Evolutionary conservation across 2,797 vertebrate genomes (phyloP).

Genomic region (Melanotaenia boesemani): DNA sequence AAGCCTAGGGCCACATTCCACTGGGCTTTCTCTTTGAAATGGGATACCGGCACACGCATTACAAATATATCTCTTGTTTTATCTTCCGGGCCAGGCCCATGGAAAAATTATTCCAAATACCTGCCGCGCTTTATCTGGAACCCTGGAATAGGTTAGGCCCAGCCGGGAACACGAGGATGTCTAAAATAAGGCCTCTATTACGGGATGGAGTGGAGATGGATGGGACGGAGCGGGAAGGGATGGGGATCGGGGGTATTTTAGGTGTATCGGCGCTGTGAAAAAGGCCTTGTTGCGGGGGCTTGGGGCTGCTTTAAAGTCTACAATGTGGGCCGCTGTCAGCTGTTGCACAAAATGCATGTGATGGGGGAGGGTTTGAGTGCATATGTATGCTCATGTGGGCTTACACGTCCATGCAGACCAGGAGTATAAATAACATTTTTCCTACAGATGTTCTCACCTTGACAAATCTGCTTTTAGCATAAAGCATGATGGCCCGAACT

Average conservation of each 20-base stretch:
- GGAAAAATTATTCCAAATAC: constrained; percentile 88
- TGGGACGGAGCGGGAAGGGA: constrained; percentile 75
- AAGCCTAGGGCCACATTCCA: constrained; percentile 79
- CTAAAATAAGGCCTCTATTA: constrained; percentile 88
- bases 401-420: constrained; percentile 66
- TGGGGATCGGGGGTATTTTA: constrained; percentile 79
- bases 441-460: constrained; percentile 83
- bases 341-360: constrained; percentile 75
- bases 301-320: constrained; percentile 75
- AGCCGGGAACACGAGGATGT: constrained; percentile 81
- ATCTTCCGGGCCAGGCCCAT: constrained; percentile 84
- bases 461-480: constrained; percentile 74
- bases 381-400: constrained; percentile 52
- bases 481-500: constrained; percentile 49
- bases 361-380: constrained; percentile 57
- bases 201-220: constrained; percentile 82
- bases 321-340: constrained; percentile 77
- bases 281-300: constrained; percentile 78
- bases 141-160: constrained; percentile 83
- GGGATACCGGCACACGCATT: constrained; percentile 81
- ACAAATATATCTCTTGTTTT: constrained; percentile 88
- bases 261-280: constrained; percentile 77
- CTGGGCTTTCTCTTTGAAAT: constrained; percentile 86
- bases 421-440: constrained; percentile 81
- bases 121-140: constrained; percentile 86